Evolutionary conservation across 2,113 vertebrate species (phyloP).

Genomic region (Parotia lawesii): DNA sequence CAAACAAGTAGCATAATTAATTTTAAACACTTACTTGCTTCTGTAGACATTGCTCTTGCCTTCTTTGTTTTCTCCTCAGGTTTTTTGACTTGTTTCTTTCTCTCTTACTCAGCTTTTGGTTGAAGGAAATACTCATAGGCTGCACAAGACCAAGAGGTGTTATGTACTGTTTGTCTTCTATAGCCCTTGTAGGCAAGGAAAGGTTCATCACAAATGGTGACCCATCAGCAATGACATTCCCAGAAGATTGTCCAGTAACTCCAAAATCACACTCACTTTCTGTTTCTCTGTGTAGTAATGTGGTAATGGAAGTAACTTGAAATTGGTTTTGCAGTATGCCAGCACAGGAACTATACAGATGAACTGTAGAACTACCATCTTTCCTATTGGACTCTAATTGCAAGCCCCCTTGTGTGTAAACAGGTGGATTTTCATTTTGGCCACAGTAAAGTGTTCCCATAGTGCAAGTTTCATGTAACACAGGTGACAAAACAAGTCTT

Average conservation of each 20-base stretch:
- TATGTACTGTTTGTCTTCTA: conserved; percentile 27
- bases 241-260: conserved; percentile 45
- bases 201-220: conserved; percentile 54
- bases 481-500: conserved; percentile 49
- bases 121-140: conserved; percentile 1
- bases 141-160: conserved; percentile 29
- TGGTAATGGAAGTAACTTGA: conserved; percentile 26
- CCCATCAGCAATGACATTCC: not conserved
- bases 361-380: not conserved
- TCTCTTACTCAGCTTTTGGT: conserved; percentile 74
- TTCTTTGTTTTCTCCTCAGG: conserved; percentile 78
- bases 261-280: conserved; percentile 54
- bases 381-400: conserved; percentile 22
- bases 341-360: conserved; percentile 12
- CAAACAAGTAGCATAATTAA: not conserved
- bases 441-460: not conserved
- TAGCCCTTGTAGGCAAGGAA: conserved; percentile 3
- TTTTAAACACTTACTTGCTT: conserved; percentile 65
- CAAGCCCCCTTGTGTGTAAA: not conserved
- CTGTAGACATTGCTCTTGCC: conserved; percentile 77
- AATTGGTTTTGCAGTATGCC: conserved; percentile 45
- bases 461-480: conserved; percentile 24
- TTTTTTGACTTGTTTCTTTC: conserved; percentile 82
- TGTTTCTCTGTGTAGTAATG: conserved; percentile 44
- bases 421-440: conserved; percentile 29